phyloP scores from a whole-genome alignment of 2,888 invertebrate species.

The Diplazon laetatorius region DNA sequence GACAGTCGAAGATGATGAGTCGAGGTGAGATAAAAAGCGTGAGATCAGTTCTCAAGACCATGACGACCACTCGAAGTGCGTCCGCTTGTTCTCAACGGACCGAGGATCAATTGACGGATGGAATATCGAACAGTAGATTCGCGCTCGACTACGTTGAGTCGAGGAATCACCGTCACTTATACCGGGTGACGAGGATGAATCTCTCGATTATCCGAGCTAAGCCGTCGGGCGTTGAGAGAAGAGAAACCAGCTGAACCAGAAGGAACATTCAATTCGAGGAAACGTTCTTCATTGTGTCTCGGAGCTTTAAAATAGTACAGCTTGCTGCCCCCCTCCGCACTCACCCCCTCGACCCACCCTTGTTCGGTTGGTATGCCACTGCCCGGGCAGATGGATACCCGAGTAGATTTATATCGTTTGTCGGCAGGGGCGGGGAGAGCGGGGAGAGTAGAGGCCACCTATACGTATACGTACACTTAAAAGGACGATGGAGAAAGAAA shows the following conservation, averaged over 20 bases:
- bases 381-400: constrained; percentile 59
- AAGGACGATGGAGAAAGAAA: constrained; percentile 58
- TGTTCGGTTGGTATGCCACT: constrained; percentile 27
- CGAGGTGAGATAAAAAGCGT: too few relatives aligned
- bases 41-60: background rate
- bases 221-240: background rate
- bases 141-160: constrained; percentile 29
- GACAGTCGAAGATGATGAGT: too few relatives aligned
- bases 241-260: constrained; percentile 50
- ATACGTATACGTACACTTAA: constrained; percentile 60
- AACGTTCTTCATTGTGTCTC: constrained; percentile 64
- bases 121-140: constrained; percentile 26
- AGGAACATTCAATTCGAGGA: constrained; percentile 64
- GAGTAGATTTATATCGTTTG: constrained; percentile 64
- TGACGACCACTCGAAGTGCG: background rate
- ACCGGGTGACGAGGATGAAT: constrained; percentile 41
- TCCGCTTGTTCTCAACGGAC: background rate
- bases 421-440: too few relatives aligned
- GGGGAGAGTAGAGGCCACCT: constrained; percentile 56
- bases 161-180: constrained; percentile 61
- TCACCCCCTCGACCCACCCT: too few relatives aligned
- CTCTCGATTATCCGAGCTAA: constrained; percentile 40
- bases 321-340: constrained; percentile 23
- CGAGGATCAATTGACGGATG: constrained; percentile 29
- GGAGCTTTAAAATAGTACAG: constrained; percentile 56